Base-by-base conservation (phyloP, 1,140 invertebrate genomes). In the Probaryconus sp. region DNA sequence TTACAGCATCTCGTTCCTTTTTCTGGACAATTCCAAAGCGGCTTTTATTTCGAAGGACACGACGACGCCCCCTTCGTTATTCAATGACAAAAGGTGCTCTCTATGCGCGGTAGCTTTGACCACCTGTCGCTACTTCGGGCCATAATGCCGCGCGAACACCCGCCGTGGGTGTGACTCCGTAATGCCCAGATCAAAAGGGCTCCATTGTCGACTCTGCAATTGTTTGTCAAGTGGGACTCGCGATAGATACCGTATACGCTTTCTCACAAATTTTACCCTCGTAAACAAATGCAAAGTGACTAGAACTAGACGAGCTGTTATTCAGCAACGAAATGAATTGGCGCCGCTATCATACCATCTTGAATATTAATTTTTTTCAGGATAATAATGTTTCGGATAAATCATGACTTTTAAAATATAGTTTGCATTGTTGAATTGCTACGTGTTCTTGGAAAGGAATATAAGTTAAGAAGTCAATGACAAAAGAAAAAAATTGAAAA, bases 61-160 rank as follows among this genome's bases (percentile, higher is more conserved):
- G 17, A 55, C 20, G 55, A 63, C 69, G 68, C 69, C 69, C 61
- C 51, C 55, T 76, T 73, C 63, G 47, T 61, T 69, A 65, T 67
- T 65, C 71, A 9, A 67, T 53, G 71, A 81, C 75, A 81, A 80
- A 79, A 68, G 55, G 31, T 35, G 56, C 20, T 40, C 14, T 48
- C 11, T 7, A 14, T 11, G 20, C 37, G 73, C 81, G 79, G 83
- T 83, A 83, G 77, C 82, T 74, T 80, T 77, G 76, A 79, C 79
- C 79, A 82, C 81, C 81, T 84, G 81, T 81, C 73, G 81, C 67
- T 78, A 58, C 45, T 71, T 61, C 47, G 58, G 18, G 9, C n/a
- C 18, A 69, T 58, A 76, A 69, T 72, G 45, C 69, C 24, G 5
- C 42, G 26, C 47, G 48, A 35, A 70, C 56, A 70, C 63, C 51